A percentile compares a stretch with the other conserved stretches of the same genome.
phyloP scores from a whole-genome alignment of 2,113 vertebrate genomes.

The Hyla sarda region DNA sequence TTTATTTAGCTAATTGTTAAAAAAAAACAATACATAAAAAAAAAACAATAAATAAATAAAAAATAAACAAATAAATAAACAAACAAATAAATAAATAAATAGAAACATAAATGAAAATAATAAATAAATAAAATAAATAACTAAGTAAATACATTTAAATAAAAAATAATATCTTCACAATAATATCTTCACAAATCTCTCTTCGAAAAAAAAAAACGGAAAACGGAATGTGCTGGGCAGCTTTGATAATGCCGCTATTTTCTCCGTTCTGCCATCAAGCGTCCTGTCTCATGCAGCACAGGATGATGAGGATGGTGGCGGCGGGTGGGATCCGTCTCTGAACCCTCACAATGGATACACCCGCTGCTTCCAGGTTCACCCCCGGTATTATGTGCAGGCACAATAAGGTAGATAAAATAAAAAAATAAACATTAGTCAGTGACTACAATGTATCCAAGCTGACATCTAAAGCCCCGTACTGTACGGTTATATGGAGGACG shows the following conservation, averaged over 20 bases:
- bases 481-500: neutral
- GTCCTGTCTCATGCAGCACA: neutral
- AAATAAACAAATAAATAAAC: too few relatives aligned
- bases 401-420: neutral
- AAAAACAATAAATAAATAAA: too few relatives aligned
- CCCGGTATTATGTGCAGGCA: neutral
- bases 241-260: neutral
- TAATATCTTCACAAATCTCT: neutral
- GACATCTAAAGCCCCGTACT: neutral
- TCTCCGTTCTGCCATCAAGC: neutral
- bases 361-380: neutral
- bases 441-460: neutral
- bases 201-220: neutral
- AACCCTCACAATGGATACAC: neutral
- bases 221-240: neutral
- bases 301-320: neutral
- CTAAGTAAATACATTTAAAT: too few relatives aligned
- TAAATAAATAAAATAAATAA: too few relatives aligned
- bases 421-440: neutral
- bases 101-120: too few relatives aligned
- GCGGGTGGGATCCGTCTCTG: neutral
- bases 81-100: too few relatives aligned
- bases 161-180: too few relatives aligned
- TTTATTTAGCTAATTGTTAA: neutral
- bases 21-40: too few relatives aligned